A percentile compares a stretch with the other conserved stretches of the same genome.
Conservation (phyloP, 2,113 vertebrate genomes). For the Microcebus jonahi region DNA sequence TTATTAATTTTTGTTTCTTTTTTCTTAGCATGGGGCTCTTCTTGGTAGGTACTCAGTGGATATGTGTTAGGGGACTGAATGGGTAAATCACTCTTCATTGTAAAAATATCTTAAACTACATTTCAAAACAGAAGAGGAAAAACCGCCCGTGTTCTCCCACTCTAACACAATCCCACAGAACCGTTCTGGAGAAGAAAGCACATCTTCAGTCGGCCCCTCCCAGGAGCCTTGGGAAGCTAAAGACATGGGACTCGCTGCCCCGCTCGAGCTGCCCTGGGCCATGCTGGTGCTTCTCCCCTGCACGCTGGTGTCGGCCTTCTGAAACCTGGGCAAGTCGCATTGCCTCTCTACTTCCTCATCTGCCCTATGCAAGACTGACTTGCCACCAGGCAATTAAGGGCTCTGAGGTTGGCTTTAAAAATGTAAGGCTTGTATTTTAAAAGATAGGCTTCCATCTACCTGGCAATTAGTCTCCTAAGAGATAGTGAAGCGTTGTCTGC, state of each 20-base stretch:
- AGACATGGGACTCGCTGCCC: neutral
- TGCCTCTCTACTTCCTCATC: neutral
- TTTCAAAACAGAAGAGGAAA: neutral
- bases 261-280: neutral
- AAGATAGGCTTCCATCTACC: neutral
- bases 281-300: neutral
- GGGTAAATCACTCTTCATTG: neutral
- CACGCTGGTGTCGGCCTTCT: rapidly evolving
- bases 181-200: neutral
- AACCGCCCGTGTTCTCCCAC: neutral
- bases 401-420: neutral
- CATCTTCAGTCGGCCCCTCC: no score
- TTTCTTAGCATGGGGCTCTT: no score
- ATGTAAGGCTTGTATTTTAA: neutral
- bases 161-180: neutral
- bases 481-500: neutral
- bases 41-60: neutral
- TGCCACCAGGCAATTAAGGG: neutral
- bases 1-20: no score
- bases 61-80: neutral
- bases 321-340: neutral
- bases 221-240: neutral
- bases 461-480: neutral
- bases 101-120: neutral
- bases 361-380: neutral